Base-by-base conservation (phyloP, 2,797 vertebrate genomes). In the Amblyraja radiata region DNA sequence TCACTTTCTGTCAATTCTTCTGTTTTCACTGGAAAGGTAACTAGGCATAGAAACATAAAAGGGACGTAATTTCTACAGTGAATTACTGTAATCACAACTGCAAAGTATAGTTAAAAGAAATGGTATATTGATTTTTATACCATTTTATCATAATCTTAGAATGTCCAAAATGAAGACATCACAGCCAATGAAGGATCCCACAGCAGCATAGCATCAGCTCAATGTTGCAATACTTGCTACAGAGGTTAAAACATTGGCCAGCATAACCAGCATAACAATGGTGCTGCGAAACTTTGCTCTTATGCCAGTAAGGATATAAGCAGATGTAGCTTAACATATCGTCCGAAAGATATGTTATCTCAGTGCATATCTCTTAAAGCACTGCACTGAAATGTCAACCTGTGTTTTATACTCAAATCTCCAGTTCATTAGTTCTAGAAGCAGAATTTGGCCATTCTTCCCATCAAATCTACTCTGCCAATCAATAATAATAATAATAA, bases 1-100 rank as follows among this genome's bases (percentile, higher is more conserved):
- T 98, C 97, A 79, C 94, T 63, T 94, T 95, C 95, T 54, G 95
- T 96, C 90, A 97, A 94, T 28, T 95, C 94, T 93, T 73, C 1
- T 93, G 18, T 23, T 28, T 54, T 54, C 23, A 46, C 58, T 93
- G 91, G 32, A 93, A 92, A 39, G 32, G 21, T 14, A 92, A 32
- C 28, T 7, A 58, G 68, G 7, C 65, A 28, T 68, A 32, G 13
- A 28, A 84, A 84, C 3, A 32, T 21, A 63, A 86, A 88, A 65
- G 61, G 25, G 5, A 61, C 2, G 58, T 8, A 61, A 58, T 84
- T 61, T 25, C 58, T 16, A 88, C n/a, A n/a, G 4, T 18, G 13
- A 86, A 86, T 86, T 63, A 32, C 32, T 65, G 28, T 1, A 88
- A 61, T 10, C 10, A 88, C 28, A 86, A 14, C 14, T 13, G 2